Conservation (phyloP, 2,113 vertebrate species). For the Hemichromis elongatus region DNA sequence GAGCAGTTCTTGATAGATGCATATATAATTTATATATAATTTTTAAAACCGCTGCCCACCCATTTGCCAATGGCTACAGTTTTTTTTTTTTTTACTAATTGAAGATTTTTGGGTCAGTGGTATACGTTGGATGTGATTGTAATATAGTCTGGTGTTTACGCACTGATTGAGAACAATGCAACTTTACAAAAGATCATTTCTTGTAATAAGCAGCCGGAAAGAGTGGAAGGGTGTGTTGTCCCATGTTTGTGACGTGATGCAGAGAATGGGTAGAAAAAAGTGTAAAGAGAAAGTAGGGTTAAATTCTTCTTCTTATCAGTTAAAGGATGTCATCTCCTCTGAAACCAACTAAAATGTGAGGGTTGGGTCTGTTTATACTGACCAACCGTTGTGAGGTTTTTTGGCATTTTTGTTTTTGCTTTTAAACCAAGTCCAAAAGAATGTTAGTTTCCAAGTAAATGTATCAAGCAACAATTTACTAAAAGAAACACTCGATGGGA, state of each 20-base stretch:
- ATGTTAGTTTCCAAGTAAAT: not conserved
- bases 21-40: not conserved
- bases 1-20: conserved; percentile 34
- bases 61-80: not conserved
- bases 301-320: not conserved
- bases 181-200: not conserved
- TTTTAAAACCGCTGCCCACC: conserved; percentile 13
- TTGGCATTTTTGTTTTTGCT: not conserved
- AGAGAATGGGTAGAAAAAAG: not conserved
- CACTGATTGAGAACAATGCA: not conserved
- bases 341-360: not conserved
- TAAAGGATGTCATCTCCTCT: not conserved
- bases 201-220: not conserved
- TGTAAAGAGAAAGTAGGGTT: not conserved
- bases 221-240: not conserved
- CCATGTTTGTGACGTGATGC: not conserved
- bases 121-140: not conserved
- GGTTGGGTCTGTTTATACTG: not conserved
- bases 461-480: not conserved
- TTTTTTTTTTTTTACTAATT: not conserved
- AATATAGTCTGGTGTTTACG: not conserved
- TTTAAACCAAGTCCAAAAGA: not conserved
- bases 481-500: not conserved
- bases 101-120: not conserved
- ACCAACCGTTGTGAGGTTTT: not conserved